Evolutionary conservation across 2,113 vertebrate genomes (phyloP), one percentile per base, ranked within the genome.

Genomic region (Sisor rabdophorus): DNA sequence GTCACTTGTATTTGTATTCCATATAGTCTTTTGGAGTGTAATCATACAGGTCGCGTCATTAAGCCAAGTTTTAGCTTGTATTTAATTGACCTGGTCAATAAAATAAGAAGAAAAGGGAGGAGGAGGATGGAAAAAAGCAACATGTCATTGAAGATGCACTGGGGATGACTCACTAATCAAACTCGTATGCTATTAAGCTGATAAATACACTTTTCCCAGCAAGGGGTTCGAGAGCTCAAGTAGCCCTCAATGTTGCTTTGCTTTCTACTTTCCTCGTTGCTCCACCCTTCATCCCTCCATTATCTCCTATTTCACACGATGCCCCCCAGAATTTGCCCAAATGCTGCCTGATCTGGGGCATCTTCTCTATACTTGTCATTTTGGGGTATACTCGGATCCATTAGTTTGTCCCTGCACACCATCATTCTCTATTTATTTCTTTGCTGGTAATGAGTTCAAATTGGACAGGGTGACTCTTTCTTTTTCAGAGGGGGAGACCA

Each of bases 171-270:
- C 88, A 85, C 87, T 92, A 93, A 92, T 92, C 90, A 91, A 88
- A 89, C 89, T 89, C 77, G 50, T 55, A 72, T 92, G 90, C 89
- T 90, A 93, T 93, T 92, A 92, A 88, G 87, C 88, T 90, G 88
- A 91, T 92, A 92, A 92, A 92, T 91, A 92, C 89, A 91, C 88
- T 91, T 91, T 92, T 91, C 89, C 70, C 90, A 90, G 90, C 89
- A 86, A 89, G 91, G 85, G 86, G 85, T 86, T 84, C 70, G 87
- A 86, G 84, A 84, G 86, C 86, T 87, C 81, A 88, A 90, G 89
- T 87, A 87, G 86, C 87, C 88, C 87, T 85, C 82, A 88, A 88
- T 87, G 87, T 86, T 82, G 83, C 81, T 85, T 84, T 88, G 85
- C 86, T 60, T 88, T 87, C 88, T 85, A 88, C 86, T 87, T 85